phyloP scores from a whole-genome alignment of 2,797 vertebrate genomes.

The Enteromius trimaculatus region DNA sequence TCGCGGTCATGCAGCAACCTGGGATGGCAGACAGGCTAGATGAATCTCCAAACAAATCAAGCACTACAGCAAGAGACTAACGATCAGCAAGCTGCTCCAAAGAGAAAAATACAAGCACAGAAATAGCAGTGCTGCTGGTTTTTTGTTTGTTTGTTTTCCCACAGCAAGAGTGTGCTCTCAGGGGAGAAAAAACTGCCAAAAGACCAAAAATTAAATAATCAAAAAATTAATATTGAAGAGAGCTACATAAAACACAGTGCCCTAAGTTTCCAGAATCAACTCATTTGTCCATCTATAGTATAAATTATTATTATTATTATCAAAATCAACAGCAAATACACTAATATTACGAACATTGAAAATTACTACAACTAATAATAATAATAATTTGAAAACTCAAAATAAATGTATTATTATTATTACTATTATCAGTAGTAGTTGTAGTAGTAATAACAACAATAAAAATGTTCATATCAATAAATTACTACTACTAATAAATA shows the following conservation, averaged over 20 bases:
- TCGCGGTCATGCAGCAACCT: slow-evolving; percentile 95
- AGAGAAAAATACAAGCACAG: background rate
- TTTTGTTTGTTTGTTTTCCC: no score
- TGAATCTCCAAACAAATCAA: background rate
- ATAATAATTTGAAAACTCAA: background rate
- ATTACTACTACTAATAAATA: background rate
- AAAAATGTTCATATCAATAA: background rate
- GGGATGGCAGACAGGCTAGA: slow-evolving; percentile 44
- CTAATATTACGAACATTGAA: background rate
- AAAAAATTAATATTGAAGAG: background rate
- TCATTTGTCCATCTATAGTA: background rate
- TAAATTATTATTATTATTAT: background rate
- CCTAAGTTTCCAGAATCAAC: background rate
- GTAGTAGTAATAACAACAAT: background rate
- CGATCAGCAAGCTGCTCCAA: background rate
- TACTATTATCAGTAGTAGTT: background rate
- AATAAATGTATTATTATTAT: background rate
- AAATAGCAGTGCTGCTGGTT: background rate
- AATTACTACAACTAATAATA: background rate
- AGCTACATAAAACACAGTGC: background rate
- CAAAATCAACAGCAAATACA: background rate
- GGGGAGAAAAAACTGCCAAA: background rate
- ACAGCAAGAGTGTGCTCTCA: background rate
- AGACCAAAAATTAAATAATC: background rate
- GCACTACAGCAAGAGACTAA: background rate